Base-by-base conservation (phyloP, 2,113 vertebrate genomes). In the Hippoglossus stenolepis region DNA sequence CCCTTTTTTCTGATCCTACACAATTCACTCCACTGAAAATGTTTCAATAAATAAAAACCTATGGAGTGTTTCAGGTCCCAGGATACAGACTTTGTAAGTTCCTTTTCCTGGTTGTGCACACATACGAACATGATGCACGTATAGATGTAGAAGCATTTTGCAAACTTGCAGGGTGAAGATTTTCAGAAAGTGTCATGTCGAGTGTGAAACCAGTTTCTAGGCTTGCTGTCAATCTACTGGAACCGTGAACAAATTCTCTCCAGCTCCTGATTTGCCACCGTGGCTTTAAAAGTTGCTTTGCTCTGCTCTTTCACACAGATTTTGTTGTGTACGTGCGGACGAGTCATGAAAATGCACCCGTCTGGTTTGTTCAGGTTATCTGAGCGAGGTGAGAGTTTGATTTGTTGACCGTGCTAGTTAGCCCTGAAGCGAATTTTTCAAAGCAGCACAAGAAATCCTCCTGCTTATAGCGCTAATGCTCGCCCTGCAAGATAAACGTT, bases 391-490 rank as follows among this genome's bases (percentile, higher is more conserved):
- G 49, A 21, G 20, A 56, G 5, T 31, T 31, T 6, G 28, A 31
- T 31, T 31, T 31, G 28, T 31, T 31, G 28, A 31, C 28, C 28
- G 28, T 6, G 28, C 28, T 31, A 1, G 28, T 28, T 31, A 7
- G 23, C 31, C 40, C 40, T 10, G 12, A 18, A 8, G 59, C 28
- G 45, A 57, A 49, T 60, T n/a, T 35, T 47, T 24, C 56, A 51
- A 17, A 54, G 62, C 28, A 31, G 28, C 28, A 31, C 28, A 59
- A 56, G 23, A 5, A 62, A 65, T 64, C n/a, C 64, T 51, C 0
- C 23, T 8, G 58, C 73, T 64, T 17, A 54, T 28, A 54, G 23
- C 2, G 13, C 59, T 66, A 70, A 81, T 8, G 8, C 78, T 47
- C 15, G 0, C 49, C 23, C 24, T 24, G 28, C 65, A 11, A 17